Evolutionary conservation across 2,888 invertebrate species (phyloP).

Genomic region (Laothoe populi): DNA sequence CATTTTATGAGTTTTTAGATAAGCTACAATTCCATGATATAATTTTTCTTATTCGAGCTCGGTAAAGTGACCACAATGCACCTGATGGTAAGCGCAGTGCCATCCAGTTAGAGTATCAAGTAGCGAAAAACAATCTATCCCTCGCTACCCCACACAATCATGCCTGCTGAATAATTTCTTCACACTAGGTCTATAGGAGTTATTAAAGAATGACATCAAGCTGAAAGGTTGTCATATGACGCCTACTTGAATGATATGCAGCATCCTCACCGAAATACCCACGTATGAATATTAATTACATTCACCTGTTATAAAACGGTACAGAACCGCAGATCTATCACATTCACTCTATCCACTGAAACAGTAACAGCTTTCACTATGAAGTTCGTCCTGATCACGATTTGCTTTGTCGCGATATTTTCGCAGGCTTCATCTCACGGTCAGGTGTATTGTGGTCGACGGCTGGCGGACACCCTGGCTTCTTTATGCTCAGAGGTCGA

Average conservation of each 20-base stretch:
- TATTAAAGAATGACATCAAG: too few relatives aligned
- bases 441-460: slow-evolving; percentile 39
- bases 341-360: slow-evolving; percentile 17
- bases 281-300: slow-evolving; percentile 18
- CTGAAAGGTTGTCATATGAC: background rate
- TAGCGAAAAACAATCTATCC: too few relatives aligned
- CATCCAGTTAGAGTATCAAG: too few relatives aligned
- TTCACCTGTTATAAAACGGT: slow-evolving; percentile 15
- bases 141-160: too few relatives aligned
- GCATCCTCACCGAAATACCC: background rate
- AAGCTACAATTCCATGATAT: too few relatives aligned
- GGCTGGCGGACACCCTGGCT: slow-evolving; percentile 35
- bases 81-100: too few relatives aligned
- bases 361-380: background rate
- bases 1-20: too few relatives aligned
- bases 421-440: background rate
- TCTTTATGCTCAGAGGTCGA: slow-evolving; percentile 32
- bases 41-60: too few relatives aligned
- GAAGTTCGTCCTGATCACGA: background rate
- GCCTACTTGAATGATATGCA: background rate
- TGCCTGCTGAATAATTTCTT: too few relatives aligned
- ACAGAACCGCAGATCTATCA: background rate
- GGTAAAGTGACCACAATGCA: too few relatives aligned
- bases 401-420: background rate
- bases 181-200: too few relatives aligned